phyloP scores from a whole-genome alignment of 2,113 vertebrate genomes.

The Kryptolebias marmoratus region DNA sequence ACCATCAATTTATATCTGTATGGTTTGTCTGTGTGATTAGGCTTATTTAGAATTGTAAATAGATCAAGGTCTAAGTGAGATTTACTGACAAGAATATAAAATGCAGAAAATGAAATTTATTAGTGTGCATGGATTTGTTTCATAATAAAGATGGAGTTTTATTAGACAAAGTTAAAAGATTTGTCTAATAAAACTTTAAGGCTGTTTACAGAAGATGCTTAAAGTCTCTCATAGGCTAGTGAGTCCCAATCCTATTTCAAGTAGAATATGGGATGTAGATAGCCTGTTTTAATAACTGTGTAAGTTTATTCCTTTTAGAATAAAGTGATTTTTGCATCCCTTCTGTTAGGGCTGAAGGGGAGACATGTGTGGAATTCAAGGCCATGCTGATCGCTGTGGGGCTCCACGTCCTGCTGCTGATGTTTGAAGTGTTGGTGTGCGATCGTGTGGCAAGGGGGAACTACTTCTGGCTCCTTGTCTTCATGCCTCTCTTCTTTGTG shows the following conservation, averaged over 20 bases:
- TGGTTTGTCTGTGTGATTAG: not conserved
- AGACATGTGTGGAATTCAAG: constrained; percentile 98
- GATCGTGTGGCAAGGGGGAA: constrained; percentile 90
- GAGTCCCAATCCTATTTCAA: not conserved
- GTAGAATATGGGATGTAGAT: no score
- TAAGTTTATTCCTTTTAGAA: no score
- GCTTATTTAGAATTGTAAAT: not conserved
- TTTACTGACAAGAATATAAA: no score
- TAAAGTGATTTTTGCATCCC: not conserved
- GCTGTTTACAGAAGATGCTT: no score
- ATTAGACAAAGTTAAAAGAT: no score
- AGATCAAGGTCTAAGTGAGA: not conserved
- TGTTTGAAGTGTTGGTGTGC: constrained; percentile 98
- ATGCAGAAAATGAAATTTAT: no score
- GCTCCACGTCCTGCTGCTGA: constrained; percentile 93
- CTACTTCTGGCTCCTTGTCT: constrained; percentile 97
- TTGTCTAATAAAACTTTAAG: no score
- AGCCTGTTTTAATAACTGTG: no score
- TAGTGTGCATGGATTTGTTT: no score
- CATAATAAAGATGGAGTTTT: no score
- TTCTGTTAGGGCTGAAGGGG: constrained; percentile 83
- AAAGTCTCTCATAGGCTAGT: not conserved
- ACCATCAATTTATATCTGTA: not conserved
- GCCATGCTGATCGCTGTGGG: constrained; percentile 98
- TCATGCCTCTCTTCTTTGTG: constrained; percentile 98